Conservation (phyloP, 2,797 vertebrate species). For the Zenarchopterus dispar region DNA sequence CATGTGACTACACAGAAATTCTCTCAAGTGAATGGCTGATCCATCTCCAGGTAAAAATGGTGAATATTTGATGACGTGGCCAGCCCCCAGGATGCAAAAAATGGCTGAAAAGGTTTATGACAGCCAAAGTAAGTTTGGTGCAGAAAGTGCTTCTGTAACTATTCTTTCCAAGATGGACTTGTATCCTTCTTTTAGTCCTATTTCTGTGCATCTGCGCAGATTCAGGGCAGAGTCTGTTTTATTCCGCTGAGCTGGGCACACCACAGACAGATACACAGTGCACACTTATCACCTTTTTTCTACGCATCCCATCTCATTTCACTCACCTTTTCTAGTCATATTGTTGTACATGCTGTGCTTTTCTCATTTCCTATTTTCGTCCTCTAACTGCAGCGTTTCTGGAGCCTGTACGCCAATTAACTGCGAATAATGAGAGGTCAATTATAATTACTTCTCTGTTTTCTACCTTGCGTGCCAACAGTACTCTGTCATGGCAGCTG, state of each 20-base stretch:
- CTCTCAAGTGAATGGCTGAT: slow-evolving; percentile 8
- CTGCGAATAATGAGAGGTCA: slow-evolving; percentile 57
- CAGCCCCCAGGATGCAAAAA: slow-evolving; percentile 43
- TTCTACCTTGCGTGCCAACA: not conserved
- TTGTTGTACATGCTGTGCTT: slow-evolving; percentile 25
- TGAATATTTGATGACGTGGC: slow-evolving; percentile 59
- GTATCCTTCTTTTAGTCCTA: slow-evolving; percentile 42
- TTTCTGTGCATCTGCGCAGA: slow-evolving; percentile 55
- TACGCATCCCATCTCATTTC: slow-evolving; percentile 17
- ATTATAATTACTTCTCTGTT: slow-evolving; percentile 57
- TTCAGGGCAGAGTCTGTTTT: slow-evolving; percentile 13
- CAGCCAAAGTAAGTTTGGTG: slow-evolving; percentile 41
- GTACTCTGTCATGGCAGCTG: not conserved
- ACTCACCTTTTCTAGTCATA: slow-evolving; percentile 1
- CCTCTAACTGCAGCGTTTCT: slow-evolving; percentile 33
- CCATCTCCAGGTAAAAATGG: slow-evolving; percentile 33
- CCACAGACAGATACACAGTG: slow-evolving; percentile 24
- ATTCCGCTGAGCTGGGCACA: slow-evolving; percentile 25
- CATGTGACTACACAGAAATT: slow-evolving; percentile 6
- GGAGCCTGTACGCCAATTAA: slow-evolving; percentile 59
- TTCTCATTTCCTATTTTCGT: slow-evolving; percentile 3
- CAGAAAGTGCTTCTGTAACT: slow-evolving; percentile 22
- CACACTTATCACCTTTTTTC: slow-evolving; percentile 16
- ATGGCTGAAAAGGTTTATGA: slow-evolving; percentile 37
- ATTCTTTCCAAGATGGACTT: slow-evolving; percentile 45